Percentiles rank a stretch among this genome's conserved stretches.
Evolutionary conservation across 23 tunicate species (phyloP).

Genomic region (Botrylloides violaceus): DNA sequence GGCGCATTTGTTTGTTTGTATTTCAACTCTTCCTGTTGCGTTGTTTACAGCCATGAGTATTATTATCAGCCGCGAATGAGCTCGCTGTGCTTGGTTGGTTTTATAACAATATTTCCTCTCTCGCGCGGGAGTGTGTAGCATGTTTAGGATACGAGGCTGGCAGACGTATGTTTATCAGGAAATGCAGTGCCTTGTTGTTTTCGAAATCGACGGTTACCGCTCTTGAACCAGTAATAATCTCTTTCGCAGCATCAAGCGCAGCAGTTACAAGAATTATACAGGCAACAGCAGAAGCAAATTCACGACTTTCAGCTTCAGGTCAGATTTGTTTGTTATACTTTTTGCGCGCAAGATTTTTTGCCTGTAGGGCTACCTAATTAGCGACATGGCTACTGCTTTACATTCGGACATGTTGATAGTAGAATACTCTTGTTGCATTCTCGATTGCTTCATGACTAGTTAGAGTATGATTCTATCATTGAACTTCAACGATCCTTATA

Average conservation of each 20-base stretch:
- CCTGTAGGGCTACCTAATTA: no score
- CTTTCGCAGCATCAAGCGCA: slow-evolving; percentile 34
- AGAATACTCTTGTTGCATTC: no score
- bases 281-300: slow-evolving; percentile 78
- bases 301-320: slow-evolving; percentile 87
- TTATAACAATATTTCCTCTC: neutral
- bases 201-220: neutral
- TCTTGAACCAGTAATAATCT: neutral
- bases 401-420: no score
- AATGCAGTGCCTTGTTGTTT: neutral
- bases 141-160: neutral
- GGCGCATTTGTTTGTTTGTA: slow-evolving; percentile 1
- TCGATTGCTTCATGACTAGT: no score
- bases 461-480: no score
- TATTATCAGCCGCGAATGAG: neutral
- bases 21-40: neutral
- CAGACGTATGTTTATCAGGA: neutral
- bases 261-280: slow-evolving; percentile 70
- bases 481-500: no score
- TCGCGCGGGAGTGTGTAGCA: neutral
- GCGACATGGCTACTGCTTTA: no score
- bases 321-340: neutral
- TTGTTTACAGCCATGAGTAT: neutral
- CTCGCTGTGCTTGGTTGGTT: neutral
- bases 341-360: neutral